Base-by-base conservation (phyloP, 2,113 vertebrate genomes). In the Burhinus bistriatus region DNA sequence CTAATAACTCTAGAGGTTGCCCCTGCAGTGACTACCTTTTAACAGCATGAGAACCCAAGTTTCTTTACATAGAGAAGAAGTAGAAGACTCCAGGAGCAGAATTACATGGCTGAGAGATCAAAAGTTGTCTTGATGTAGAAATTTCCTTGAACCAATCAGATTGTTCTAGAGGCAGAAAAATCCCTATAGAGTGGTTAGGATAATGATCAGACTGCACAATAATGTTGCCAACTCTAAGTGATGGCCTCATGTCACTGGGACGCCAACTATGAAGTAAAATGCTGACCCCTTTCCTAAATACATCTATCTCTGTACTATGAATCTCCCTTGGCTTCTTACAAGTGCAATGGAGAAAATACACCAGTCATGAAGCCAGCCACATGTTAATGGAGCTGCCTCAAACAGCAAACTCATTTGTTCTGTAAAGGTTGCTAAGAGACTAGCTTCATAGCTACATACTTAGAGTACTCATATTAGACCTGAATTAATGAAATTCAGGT, bases 271-370 rank as follows among this genome's bases (percentile, higher is more conserved):
- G 6, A 21, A 34, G 8, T 27, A 83, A 69, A 86, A 45, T 36
- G 11, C 47, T 64, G 73, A n/a, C 8, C 16, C 2, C 9, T 66
- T 65, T 72, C 47, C 59, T 21, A 34, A 71, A 38, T 16, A 57
- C 14, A 36, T 21, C 45, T 49, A 4, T 11, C n/a, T 51, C 45
- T 58, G 0, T 3, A 2, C 2, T 16, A 0, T 16, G 15, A 61
- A n/a, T 21, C 4, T 26, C 20, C 16, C 55, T 29, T 75, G 9
- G 30, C 23, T 59, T 75, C 62, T 49, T 68, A 19, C 7, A 78
- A 87, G 34, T 5, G 7, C 15, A 22, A 8, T 2, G 36, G 11
- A 45, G 27, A 62, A 83, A 93, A 83, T 1, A 12, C 30, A 4
- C 4, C 17, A 47, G 42, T 4, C 32, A 9, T 30, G 32, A 77